Percentiles rank a stretch among this genome's conserved stretches.
These are phyloP conservation scores for Hiodon alosoides DNA, from an alignment of 2,113 vertebrate species.

Conservation along the genomic window DNA sequence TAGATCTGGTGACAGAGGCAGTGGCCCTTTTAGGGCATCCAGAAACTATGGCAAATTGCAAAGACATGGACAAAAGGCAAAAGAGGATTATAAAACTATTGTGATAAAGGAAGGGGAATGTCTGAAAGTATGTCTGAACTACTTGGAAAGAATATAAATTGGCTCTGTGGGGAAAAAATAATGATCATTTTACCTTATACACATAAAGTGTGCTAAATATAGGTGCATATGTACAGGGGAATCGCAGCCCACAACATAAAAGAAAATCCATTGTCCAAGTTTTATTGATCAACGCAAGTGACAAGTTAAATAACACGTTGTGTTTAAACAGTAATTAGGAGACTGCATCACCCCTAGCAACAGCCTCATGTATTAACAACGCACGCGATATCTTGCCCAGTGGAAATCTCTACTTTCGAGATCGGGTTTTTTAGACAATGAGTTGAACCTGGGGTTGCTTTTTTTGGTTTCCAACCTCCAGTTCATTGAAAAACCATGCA, in stretches of 20 bases:
- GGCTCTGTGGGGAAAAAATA: not conserved
- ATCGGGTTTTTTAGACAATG: conserved; percentile 13
- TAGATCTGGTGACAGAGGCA: conserved; percentile 8
- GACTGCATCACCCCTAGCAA: conserved; percentile 8
- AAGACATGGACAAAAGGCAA: not conserved
- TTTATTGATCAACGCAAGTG: conserved; percentile 7
- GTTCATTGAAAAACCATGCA: not conserved
- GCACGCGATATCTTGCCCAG: too few species aligned
- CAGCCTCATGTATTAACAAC: conserved; percentile 9
- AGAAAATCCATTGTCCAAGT: not conserved
- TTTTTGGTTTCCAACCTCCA: not conserved
- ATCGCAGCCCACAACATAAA: not conserved
- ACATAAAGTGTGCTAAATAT: conserved; percentile 2
- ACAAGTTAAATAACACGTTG: conserved; percentile 3
- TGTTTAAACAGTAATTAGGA: conserved; percentile 9
- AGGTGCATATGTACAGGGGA: not conserved
- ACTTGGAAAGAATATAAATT: not conserved
- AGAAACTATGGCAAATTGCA: conserved; percentile 12
- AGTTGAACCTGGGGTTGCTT: not conserved
- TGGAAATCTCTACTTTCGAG: not conserved
- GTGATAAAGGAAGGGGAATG: not conserved
- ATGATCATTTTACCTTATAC: not conserved
- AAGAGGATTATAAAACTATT: not conserved
- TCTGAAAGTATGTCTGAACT: not conserved
- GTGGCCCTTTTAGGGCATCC: not conserved